Base-by-base conservation (phyloP, 1,140 invertebrate genomes). In the Tribolium castaneum region DNA sequence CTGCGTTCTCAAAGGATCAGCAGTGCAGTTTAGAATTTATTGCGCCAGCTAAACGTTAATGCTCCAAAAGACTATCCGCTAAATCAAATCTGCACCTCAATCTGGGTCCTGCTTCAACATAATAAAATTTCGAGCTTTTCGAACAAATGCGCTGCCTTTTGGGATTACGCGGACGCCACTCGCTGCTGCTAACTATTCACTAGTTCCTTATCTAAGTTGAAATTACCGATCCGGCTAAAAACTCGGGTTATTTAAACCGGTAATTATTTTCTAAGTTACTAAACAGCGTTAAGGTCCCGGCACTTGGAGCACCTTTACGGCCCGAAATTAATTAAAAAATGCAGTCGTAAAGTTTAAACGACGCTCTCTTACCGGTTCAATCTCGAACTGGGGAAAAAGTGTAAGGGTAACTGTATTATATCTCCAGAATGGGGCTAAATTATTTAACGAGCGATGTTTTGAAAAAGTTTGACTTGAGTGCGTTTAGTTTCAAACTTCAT, bases 401-500 rank as follows among this genome's bases (percentile, higher is more conserved):
- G 19, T 9, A 52, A 10, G 22, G 19, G 70, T 6, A 72, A 72
- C 39, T 19, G 50, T 72, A 72, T 72, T 72, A 25, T 72, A 52
- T 66, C 59, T 66, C 59, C 59, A 34, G 59, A 66, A 66, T 66
- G 59, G 34, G 12, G 6, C 59, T 66, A 66, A 66, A 66, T 66
- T 66, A 66, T 66, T 66, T 66, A 66, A 66, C 59, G 59, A 66
- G 59, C 59, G 59, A 34, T 66, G 59, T 66, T 66, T 66, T 66
- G 59, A 66, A 66, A 66, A 66, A 66, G 25, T 66, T 66, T 66
- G n/a, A 66, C n/a, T 14, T 34, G 59, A 66, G 59, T 66, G 30
- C 25, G 59, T 35, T 66, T 66, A 66, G 59, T 66, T 73, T 73
- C 45, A 73, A 73, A 73, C 49, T 73, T 73, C 71, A 73, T 73